Evolutionary conservation across 2,888 invertebrate genomes (phyloP).

Genomic region (Sisyra nigra): DNA sequence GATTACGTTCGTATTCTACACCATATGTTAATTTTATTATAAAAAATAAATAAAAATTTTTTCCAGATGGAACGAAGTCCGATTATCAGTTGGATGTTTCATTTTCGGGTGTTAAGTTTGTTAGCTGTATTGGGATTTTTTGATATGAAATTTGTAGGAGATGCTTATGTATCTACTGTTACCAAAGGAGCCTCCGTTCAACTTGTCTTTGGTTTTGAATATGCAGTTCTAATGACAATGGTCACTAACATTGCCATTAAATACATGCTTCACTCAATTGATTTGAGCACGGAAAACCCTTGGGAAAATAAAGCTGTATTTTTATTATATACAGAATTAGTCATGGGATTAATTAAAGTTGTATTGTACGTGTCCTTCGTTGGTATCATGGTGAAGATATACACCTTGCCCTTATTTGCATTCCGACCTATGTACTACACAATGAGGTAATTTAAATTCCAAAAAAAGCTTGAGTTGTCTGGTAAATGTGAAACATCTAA

Average conservation of each 20-base stretch:
- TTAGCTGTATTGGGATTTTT: constrained; percentile 63
- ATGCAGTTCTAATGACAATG: constrained; percentile 89
- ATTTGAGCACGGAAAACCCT: constrained; percentile 82
- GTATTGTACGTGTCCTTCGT: constrained; percentile 82
- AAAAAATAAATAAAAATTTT: constrained; percentile 10
- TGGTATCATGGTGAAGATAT: constrained; percentile 90
- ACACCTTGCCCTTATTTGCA: constrained; percentile 94
- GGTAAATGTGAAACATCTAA: too few species aligned
- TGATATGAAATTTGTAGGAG: constrained; percentile 80
- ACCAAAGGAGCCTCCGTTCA: constrained; percentile 93
- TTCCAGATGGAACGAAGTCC: constrained; percentile 97
- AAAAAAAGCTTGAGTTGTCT: too few species aligned
- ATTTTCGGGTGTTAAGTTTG: constrained; percentile 75
- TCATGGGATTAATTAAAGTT: constrained; percentile 74
- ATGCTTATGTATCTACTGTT: constrained; percentile 86
- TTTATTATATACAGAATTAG: constrained; percentile 86
- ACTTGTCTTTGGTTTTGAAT: constrained; percentile 98
- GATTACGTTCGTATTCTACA: constrained; percentile 72
- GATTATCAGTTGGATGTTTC: constrained; percentile 89
- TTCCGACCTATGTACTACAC: constrained; percentile 99
- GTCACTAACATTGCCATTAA: constrained; percentile 88
- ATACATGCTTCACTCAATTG: constrained; percentile 74
- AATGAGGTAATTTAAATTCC: constrained; percentile 55
- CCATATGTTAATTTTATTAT: background rate
- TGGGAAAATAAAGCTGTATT: constrained; percentile 99